These are phyloP conservation scores for Solea senegalensis DNA, from an alignment of 2,113 vertebrate species.

Conservation along the genomic window DNA sequence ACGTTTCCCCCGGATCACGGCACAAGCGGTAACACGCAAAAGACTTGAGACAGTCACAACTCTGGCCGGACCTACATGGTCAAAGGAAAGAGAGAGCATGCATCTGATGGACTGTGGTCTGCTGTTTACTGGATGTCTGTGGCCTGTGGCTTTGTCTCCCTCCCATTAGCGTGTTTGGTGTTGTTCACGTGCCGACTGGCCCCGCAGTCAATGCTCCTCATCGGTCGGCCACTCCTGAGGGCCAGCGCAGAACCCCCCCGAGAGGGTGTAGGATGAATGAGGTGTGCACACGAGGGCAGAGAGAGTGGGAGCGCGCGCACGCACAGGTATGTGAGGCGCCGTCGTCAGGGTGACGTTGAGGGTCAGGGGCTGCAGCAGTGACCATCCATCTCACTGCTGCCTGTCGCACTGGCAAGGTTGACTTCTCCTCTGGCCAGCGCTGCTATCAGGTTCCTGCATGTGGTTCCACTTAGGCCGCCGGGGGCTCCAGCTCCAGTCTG, in stretches of 20 bases:
- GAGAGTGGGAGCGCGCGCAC: constrained; percentile 32
- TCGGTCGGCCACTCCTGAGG: constrained; percentile 72
- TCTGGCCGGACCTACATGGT: constrained; percentile 65
- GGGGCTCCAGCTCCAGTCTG: constrained; percentile 62
- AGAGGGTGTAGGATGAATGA: constrained; percentile 70
- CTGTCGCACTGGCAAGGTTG: constrained; percentile 53
- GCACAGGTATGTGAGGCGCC: neutral
- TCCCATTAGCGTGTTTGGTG: constrained; percentile 81
- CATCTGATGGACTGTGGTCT: constrained; percentile 78
- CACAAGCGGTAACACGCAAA: constrained; percentile 39
- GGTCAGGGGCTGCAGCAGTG: constrained; percentile 28
- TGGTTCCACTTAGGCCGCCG: constrained; percentile 75
- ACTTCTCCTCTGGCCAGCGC: constrained; percentile 51
- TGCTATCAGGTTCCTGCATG: constrained; percentile 74
- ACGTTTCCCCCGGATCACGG: constrained; percentile 31
- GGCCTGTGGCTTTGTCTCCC: constrained; percentile 82
- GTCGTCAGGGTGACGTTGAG: constrained; percentile 8
- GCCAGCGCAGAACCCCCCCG: constrained; percentile 76
- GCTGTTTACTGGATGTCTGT: constrained; percentile 82
- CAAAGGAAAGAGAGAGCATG: constrained; percentile 69
- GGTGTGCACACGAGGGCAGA: constrained; percentile 34
- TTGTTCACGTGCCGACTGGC: constrained; percentile 70
- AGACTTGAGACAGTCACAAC: constrained; percentile 58
- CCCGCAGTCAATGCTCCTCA: constrained; percentile 80
- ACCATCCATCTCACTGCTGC: constrained; percentile 59